A percentile compares a stretch with the other conserved stretches of the same genome.
Evolutionary conservation across 2,888 invertebrate genomes (phyloP).

Genomic region (Leptopilina drosophilae): DNA sequence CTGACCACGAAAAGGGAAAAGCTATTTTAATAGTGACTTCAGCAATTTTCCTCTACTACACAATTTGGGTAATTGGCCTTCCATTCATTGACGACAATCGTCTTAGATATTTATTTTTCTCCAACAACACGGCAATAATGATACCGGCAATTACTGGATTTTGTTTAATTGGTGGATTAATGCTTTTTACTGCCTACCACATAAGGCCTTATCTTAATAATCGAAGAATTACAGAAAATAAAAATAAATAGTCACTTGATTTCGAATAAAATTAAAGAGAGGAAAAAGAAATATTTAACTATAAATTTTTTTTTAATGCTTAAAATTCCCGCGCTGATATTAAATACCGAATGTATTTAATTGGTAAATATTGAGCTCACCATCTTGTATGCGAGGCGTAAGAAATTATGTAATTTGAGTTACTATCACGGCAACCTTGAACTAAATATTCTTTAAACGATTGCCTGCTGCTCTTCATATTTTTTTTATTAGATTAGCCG

Average conservation of each 20-base stretch:
- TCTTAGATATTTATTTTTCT: constrained; percentile 76
- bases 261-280: background rate
- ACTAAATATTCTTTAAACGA: constrained; percentile 3
- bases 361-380: background rate
- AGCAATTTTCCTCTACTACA: constrained; percentile 80
- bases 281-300: background rate
- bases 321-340: background rate
- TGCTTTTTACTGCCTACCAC: constrained; percentile 82
- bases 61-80: constrained; percentile 83
- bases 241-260: constrained; percentile 33
- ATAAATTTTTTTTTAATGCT: background rate
- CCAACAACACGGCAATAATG: constrained; percentile 78
- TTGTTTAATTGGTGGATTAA: constrained; percentile 82
- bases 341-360: background rate
- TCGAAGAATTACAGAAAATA: constrained; percentile 46
- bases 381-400: background rate
- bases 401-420: background rate
- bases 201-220: constrained; percentile 66
- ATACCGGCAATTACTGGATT: constrained; percentile 82
- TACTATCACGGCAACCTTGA: constrained; percentile 14
- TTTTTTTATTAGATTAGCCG: constrained; percentile 13
- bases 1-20: constrained; percentile 81
- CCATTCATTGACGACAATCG: constrained; percentile 83
- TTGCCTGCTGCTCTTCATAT: background rate
- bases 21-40: constrained; percentile 79